Evolutionary conservation across 2,113 vertebrate genomes (phyloP), one percentile per base, ranked within the genome.

Genomic region (Chascanopsetta lugubris): DNA sequence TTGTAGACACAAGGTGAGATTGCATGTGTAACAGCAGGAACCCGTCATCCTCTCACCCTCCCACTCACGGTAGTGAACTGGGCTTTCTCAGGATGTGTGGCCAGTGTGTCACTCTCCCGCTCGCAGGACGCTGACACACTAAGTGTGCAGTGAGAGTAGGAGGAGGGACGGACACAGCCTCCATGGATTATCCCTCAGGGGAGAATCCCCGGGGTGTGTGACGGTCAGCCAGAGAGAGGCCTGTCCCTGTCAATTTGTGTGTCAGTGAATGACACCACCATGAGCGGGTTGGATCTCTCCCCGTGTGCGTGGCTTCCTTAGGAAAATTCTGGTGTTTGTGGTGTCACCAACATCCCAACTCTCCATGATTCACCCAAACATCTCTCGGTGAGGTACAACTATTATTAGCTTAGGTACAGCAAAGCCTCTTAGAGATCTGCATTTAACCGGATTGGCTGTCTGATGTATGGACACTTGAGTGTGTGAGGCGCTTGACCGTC

Each of bases 341-440:
- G 69, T 79, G 80, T 87, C 77, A 83, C 70, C 29, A 85, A 80
- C 75, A 79, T 78, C 64, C n/a, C 64, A 64, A 64, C 73, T 77
- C 75, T 57, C 57, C n/a, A 43, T 15, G 46, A 69, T 74, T 83
- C 54, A 42, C 62, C 75, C 47, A 79, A 89, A 71, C 55, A 36
- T 81, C 61, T 86, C 72, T 36, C 68, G 55, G 72, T 34, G 78
- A 86, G 72, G 61, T 4, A 12, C 51, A 80, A 77, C 80, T 91
- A 91, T 92, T 93, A 91, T 91, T 93, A 92, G 84, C 86, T 85
- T 90, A 84, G 89, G 89, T 85, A 90, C 90, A 90, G 86, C 85
- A 92, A 93, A 93, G 90, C 92, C 83, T 90, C 91, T 93, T 93
- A 91, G 60, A 83, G 84, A 84, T 89, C 90, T 87, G 90, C 89